Percentiles rank a stretch among this genome's conserved stretches.
phyloP scores from a whole-genome alignment of 2,797 vertebrate genomes.

The Leucoraja ocellata region DNA sequence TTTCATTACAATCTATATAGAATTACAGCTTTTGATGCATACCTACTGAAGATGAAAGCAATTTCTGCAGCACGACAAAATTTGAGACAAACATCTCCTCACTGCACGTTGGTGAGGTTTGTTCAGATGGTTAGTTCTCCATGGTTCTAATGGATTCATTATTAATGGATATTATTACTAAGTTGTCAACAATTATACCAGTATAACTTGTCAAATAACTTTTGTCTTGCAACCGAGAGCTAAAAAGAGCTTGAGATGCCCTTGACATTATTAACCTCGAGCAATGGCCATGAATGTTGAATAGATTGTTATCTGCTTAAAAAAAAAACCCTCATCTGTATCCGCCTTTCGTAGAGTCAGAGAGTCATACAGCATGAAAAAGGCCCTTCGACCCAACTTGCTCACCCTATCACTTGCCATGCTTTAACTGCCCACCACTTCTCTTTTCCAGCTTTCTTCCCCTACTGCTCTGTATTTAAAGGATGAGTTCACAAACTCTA shows the following conservation, averaged over 20 bases:
- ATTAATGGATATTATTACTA: background rate
- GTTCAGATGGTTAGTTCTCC: background rate
- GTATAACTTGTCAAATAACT: background rate
- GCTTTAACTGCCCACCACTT: too few species aligned
- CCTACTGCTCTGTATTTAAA: too few species aligned
- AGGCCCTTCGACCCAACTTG: too few species aligned
- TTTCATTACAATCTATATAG: background rate
- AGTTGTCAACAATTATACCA: background rate
- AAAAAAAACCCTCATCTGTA: too few species aligned
- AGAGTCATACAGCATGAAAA: too few species aligned
- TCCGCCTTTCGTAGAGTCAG: too few species aligned
- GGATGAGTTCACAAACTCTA: too few species aligned
- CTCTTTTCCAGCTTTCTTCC: too few species aligned
- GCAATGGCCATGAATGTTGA: background rate
- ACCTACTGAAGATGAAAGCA: background rate
- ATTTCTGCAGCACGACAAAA: background rate
- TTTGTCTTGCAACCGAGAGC: too few species aligned
- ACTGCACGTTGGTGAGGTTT: background rate
- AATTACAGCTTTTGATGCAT: background rate
- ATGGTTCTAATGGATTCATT: background rate
- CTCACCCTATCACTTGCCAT: too few species aligned
- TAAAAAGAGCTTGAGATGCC: background rate
- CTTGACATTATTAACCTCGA: background rate
- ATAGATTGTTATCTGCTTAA: background rate
- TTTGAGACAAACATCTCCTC: background rate